Conservation (phyloP, 2,113 vertebrate species). For the Camelus bactrianus region DNA sequence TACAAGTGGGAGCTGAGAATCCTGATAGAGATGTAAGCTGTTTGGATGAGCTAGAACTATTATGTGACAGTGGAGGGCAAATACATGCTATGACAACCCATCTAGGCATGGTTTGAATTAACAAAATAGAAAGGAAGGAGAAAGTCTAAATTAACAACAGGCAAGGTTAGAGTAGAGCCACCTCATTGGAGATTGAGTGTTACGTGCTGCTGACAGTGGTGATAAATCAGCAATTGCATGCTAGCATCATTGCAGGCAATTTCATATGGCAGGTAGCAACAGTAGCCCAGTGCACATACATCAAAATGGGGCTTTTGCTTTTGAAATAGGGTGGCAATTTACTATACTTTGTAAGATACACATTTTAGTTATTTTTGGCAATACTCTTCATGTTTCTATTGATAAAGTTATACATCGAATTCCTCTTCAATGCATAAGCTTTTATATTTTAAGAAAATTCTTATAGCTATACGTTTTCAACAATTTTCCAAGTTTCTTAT, state of each 20-base stretch:
- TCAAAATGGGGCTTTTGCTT: slow-evolving; percentile 60
- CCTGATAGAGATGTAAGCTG: slow-evolving; percentile 80
- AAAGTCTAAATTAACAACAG: slow-evolving; percentile 73
- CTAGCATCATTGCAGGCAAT: slow-evolving; percentile 54
- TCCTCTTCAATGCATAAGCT: background rate
- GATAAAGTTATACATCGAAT: background rate
- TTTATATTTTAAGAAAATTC: slow-evolving; percentile 28
- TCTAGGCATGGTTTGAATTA: slow-evolving; percentile 65
- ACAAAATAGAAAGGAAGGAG: slow-evolving; percentile 48
- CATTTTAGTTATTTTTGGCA: background rate
- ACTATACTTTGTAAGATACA: background rate
- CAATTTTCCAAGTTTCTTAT: background rate
- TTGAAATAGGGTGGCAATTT: slow-evolving; percentile 52
- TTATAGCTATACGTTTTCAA: background rate
- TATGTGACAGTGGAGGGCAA: slow-evolving; percentile 63
- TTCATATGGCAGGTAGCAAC: slow-evolving; percentile 73
- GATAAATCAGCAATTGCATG: slow-evolving; percentile 85
- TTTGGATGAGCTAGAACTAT: slow-evolving; percentile 79
- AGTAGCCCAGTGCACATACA: slow-evolving; percentile 63
- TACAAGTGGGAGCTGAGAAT: slow-evolving; percentile 67
- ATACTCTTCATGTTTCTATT: background rate
- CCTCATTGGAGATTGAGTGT: slow-evolving; percentile 66
- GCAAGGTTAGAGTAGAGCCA: slow-evolving; percentile 73
- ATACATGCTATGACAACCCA: slow-evolving; percentile 71
- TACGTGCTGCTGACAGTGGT: slow-evolving; percentile 70